Percentiles rank a stretch among this genome's conserved stretches.
Conservation (phyloP, 2,797 vertebrate species). For the Amblyraja radiata region DNA sequence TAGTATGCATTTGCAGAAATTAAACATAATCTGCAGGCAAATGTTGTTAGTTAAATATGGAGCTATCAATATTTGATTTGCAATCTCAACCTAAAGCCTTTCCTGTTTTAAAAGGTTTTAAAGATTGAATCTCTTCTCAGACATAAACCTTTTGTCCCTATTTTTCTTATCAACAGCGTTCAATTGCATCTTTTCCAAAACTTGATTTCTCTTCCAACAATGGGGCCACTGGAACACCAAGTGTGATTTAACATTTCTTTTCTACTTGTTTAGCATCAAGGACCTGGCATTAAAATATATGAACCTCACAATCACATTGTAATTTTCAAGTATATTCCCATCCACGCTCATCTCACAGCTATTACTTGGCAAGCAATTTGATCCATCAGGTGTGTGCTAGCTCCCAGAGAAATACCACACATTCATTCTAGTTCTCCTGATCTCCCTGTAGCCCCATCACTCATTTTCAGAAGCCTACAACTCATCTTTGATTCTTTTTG, state of each 20-base stretch:
- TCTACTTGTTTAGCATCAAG: neutral
- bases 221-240: neutral
- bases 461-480: too few species aligned
- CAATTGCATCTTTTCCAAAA: neutral
- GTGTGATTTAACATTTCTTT: neutral
- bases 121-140: neutral
- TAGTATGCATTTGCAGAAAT: too few species aligned
- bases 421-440: too few species aligned
- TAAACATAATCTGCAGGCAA: too few species aligned
- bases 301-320: neutral
- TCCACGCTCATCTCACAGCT: neutral
- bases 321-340: neutral
- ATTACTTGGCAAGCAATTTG: too few species aligned
- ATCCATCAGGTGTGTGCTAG: too few species aligned
- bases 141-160: neutral
- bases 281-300: neutral
- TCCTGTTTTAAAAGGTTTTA: neutral
- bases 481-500: too few species aligned
- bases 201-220: neutral
- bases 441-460: too few species aligned
- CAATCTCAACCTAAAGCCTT: neutral
- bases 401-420: too few species aligned
- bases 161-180: neutral
- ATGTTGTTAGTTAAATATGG: too few species aligned
- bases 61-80: neutral